Evolutionary conservation across 1,140 invertebrate genomes (phyloP).

Genomic region (Ctenoplectra terminalis): DNA sequence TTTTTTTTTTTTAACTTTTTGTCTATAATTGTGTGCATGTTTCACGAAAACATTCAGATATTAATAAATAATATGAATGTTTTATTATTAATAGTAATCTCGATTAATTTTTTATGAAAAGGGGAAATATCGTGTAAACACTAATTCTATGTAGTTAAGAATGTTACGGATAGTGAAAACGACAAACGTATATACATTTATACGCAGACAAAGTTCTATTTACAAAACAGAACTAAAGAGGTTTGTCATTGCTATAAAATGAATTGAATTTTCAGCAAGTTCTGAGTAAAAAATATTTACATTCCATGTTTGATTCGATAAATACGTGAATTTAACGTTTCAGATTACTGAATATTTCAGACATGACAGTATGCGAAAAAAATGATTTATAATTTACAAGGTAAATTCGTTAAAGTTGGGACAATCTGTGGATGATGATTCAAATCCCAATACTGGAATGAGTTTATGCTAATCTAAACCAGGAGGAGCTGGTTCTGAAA

Average conservation of each 20-base stretch:
- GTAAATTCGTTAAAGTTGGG: conserved; percentile 58
- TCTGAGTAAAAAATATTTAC: conserved; percentile 15
- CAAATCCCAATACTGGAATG: conserved; percentile 59
- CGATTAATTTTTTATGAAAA: background rate
- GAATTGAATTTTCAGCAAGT: background rate
- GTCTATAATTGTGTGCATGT: background rate
- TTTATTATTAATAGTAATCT: background rate
- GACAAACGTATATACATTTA: background rate
- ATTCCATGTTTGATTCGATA: background rate
- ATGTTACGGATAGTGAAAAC: background rate
- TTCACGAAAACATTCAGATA: conserved; percentile 8
- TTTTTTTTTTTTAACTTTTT: background rate
- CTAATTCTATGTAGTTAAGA: too few relatives aligned
- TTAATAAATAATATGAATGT: conserved; percentile 34
- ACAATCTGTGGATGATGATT: conserved; percentile 48
- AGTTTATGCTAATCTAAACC: conserved; percentile 78
- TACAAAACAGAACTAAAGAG: conserved; percentile 12
- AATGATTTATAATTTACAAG: conserved; percentile 58
- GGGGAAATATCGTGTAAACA: background rate
- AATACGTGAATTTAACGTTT: conserved; percentile 35
- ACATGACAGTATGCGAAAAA: background rate
- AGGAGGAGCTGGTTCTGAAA: conserved; percentile 81
- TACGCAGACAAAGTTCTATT: conserved; percentile 13
- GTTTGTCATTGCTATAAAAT: conserved; percentile 6
- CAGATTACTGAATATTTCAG: conserved; percentile 8